Base-by-base conservation (phyloP, 2,888 invertebrate species). In the Drosophila macrospina region DNA sequence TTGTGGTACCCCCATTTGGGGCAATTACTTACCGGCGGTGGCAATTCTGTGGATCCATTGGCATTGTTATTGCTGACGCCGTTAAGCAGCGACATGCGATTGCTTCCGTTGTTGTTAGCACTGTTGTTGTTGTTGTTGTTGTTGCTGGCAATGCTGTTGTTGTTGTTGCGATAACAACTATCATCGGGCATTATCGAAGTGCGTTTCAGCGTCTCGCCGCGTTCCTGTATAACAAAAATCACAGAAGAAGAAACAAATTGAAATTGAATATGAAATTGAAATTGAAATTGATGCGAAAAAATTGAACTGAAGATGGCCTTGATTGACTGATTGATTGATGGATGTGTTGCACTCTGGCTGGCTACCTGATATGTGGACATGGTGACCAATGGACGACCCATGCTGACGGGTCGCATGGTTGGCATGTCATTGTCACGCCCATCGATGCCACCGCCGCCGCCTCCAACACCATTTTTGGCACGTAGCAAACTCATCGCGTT, bases 161-260 rank as follows among this genome's bases (percentile, higher is more conserved):
- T 82, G 64, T 69, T 90, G 34, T 90, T 88, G 34, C 92, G 90
- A 84, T 87, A 89, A 64, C 90, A 90, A 54, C 89, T 90, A 64
- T 91, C 91, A 75, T 92, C 91, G 64, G 90, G 90, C 91, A 91
- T 91, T 60, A 92, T 88, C 64, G 89, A 86, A 48, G 92, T 91
- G 63, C 91, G 91, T 11, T 89, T 89, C 26, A 92, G 80, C 16
- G 91, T 91, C 64, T 91, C 91, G 44, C 90, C 89, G 42, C 92
- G 90, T 60, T 92, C 92, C 92, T 92, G 69, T n/a, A n/a, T n/a
- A n/a, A n/a, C n/a, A n/a, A n/a, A n/a, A n/a, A n/a, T n/a, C n/a
- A n/a, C n/a, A 5, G 75, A 73, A 61, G 44, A 41, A 24, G n/a
- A 16, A 26, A 42, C 6, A n/a, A 24, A 13, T 39, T 11, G 15